A percentile compares a stretch with the other conserved stretches of the same genome.
Conservation (phyloP, 2,888 invertebrate genomes). For the Erannis defoliaria region DNA sequence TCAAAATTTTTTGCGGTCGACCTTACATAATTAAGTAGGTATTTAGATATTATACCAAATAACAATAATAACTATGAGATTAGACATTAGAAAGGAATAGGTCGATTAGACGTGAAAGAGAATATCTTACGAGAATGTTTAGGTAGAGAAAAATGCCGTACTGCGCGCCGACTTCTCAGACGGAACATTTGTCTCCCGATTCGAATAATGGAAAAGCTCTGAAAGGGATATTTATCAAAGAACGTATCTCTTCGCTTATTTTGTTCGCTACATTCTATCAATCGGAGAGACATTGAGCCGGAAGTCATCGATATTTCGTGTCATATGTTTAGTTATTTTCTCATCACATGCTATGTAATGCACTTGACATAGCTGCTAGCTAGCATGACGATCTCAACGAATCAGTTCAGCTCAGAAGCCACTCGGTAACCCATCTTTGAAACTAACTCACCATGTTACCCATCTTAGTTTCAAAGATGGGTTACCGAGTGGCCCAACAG, state of each 20-base stretch:
- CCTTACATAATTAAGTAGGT: no score
- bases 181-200: slow-evolving; percentile 74
- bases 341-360: no score
- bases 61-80: not conserved
- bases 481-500: no score
- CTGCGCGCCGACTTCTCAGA: slow-evolving; percentile 69
- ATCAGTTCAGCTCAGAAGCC: no score
- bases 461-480: no score
- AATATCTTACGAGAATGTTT: slow-evolving; percentile 58
- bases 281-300: slow-evolving; percentile 20
- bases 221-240: slow-evolving; percentile 78
- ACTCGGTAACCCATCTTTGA: no score
- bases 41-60: not conserved
- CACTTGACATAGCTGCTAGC: no score
- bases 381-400: no score
- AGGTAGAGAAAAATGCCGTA: slow-evolving; percentile 80
- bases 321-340: not conserved
- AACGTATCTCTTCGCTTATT: slow-evolving; percentile 60
- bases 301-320: not conserved
- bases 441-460: no score
- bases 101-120: slow-evolving; percentile 27
- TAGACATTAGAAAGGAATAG: no score
- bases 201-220: slow-evolving; percentile 73
- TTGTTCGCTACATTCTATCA: slow-evolving; percentile 64
- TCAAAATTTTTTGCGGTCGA: no score